phyloP scores from a whole-genome alignment of 2,797 vertebrate genomes.

The Philypnodon macrostomus region DNA sequence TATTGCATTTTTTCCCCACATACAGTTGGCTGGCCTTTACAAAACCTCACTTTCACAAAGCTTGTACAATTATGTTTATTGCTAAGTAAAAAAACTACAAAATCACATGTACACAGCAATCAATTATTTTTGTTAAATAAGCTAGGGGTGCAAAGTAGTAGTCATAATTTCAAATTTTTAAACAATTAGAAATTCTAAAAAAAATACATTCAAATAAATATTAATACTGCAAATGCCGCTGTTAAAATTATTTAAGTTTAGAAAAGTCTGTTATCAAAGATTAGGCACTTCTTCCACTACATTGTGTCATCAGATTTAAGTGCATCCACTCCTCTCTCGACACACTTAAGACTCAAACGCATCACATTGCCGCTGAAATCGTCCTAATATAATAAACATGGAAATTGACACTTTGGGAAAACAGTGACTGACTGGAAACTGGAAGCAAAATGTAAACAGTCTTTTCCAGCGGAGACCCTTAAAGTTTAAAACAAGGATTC shows the following conservation, averaged over 20 bases:
- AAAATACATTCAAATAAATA: constrained; percentile 75
- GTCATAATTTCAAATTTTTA: constrained; percentile 61
- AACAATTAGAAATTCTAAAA: constrained; percentile 37
- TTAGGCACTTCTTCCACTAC: constrained; percentile 44
- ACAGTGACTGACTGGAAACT: constrained; percentile 39
- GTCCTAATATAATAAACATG: constrained; percentile 24
- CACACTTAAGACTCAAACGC: constrained; percentile 17
- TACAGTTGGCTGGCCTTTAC: no score
- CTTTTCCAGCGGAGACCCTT: constrained; percentile 54
- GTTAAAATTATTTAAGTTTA: constrained; percentile 31
- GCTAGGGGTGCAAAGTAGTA: constrained; percentile 50
- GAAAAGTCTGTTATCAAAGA: constrained; percentile 29
- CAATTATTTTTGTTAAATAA: neutral
- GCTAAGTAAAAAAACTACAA: neutral
- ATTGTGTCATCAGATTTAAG: constrained; percentile 44
- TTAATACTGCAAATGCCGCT: constrained; percentile 27
- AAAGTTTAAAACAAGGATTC: constrained; percentile 33
- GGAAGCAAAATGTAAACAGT: constrained; percentile 68
- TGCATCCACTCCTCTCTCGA: constrained; percentile 44
- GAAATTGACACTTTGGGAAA: constrained; percentile 56
- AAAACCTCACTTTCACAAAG: neutral
- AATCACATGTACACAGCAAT: neutral
- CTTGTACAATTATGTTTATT: neutral
- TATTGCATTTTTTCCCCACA: no score
- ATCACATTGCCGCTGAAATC: constrained; percentile 21